A percentile compares a stretch with the other conserved stretches of the same genome.
These are phyloP conservation scores for Tichodroma muraria DNA, from an alignment of 2,113 vertebrate genomes.

Conservation along the genomic window DNA sequence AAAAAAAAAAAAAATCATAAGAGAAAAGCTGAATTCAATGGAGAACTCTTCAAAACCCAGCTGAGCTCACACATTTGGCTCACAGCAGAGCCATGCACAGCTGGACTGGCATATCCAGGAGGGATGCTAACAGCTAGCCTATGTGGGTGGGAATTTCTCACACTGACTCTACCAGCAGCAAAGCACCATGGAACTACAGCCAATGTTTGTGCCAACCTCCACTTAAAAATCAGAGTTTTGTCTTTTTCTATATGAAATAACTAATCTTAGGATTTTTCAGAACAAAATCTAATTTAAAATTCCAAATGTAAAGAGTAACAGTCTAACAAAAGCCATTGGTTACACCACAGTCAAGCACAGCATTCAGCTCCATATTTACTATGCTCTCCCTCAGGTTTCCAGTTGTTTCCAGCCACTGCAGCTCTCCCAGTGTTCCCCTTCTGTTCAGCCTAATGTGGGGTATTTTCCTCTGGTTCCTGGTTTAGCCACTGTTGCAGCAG, in stretches of 20 bases:
- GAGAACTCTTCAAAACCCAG: not conserved
- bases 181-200: not conserved
- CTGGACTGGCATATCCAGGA: not conserved
- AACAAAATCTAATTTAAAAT: not conserved
- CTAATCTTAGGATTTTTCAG: not conserved
- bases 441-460: not conserved
- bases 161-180: not conserved
- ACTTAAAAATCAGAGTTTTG: not conserved
- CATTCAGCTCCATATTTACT: fast-evolving
- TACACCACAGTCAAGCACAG: not conserved
- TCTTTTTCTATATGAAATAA: not conserved
- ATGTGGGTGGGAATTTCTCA: not conserved
- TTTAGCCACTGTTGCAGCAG: not conserved
- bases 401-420: not conserved
- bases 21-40: not conserved
- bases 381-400: not conserved
- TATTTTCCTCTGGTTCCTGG: not conserved
- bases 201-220: not conserved
- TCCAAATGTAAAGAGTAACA: not conserved
- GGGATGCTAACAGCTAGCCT: not conserved
- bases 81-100: not conserved
- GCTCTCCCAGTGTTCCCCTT: not conserved
- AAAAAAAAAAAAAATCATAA: not conserved
- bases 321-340: not conserved
- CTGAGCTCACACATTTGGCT: not conserved